These are phyloP conservation scores for Philopotamus ludificatus DNA, from an alignment of 1,140 invertebrate species.

Conservation along the genomic window DNA sequence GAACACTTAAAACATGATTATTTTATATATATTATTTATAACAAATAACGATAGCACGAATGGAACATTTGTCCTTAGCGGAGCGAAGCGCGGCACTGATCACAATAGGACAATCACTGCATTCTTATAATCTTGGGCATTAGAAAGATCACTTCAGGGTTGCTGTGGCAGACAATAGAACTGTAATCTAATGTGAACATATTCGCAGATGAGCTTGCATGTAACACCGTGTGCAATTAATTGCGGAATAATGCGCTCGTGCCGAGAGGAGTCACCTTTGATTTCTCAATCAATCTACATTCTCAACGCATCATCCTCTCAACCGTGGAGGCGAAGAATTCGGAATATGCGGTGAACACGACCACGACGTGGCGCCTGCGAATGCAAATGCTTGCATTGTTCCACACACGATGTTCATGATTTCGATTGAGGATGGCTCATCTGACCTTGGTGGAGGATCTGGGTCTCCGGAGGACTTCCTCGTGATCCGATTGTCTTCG, in stretches of 20 bases:
- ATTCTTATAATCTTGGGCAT: conserved; percentile 23
- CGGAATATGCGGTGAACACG: conserved; percentile 10
- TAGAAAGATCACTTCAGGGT: conserved; percentile 24
- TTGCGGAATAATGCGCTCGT: too few relatives aligned
- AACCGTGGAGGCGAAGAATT: conserved; percentile 15
- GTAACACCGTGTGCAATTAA: not conserved
- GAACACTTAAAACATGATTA: not conserved
- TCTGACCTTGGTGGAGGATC: too few relatives aligned
- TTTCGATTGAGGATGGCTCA: too few relatives aligned
- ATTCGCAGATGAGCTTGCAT: too few relatives aligned
- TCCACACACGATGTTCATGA: too few relatives aligned
- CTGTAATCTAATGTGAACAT: too few relatives aligned
- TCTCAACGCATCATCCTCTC: conserved; percentile 4
- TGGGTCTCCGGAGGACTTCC: too few relatives aligned
- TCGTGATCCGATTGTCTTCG: too few relatives aligned
- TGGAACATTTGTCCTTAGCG: conserved; percentile 11
- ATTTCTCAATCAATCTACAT: conserved; percentile 5
- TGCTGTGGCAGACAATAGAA: not conserved
- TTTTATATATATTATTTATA: not conserved
- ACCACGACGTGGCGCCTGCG: not conserved
- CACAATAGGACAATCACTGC: conserved; percentile 22
- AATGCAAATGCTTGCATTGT: conserved; percentile 22
- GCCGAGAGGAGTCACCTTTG: too few relatives aligned
- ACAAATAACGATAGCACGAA: not conserved
- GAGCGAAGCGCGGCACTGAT: conserved; percentile 6